Percentiles rank a stretch among this genome's conserved stretches.
Conservation (phyloP, 2,888 invertebrate genomes). For the Selenia dentaria region DNA sequence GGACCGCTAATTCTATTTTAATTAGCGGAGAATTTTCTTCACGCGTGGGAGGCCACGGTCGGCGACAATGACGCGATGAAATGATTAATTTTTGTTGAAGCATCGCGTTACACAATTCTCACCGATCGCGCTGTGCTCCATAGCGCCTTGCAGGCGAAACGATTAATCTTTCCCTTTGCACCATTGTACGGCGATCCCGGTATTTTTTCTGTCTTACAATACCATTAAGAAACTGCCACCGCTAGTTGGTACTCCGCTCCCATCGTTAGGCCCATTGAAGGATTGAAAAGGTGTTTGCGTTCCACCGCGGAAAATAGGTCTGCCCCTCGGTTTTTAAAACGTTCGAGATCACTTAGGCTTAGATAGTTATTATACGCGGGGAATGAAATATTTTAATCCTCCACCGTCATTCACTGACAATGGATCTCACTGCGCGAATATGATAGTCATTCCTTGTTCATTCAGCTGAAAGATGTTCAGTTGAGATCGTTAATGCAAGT, state of each 20-base stretch:
- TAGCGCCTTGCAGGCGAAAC: constrained; percentile 61
- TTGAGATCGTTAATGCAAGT: constrained; percentile 46
- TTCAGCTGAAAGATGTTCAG: constrained; percentile 55
- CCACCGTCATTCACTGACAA: constrained; percentile 79
- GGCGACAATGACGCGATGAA: constrained; percentile 80
- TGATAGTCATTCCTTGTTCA: constrained; percentile 76
- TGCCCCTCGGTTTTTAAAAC: constrained; percentile 74
- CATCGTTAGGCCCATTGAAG: constrained; percentile 76
- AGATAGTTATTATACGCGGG: constrained; percentile 78
- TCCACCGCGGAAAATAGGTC: constrained; percentile 75
- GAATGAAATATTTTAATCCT: constrained; percentile 80
- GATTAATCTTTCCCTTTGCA: constrained; percentile 82
- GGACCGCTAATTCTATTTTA: constrained; percentile 78
- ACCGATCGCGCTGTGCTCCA: constrained; percentile 32
- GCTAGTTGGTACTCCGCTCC: constrained; percentile 75
- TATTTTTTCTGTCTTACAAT: constrained; percentile 82
- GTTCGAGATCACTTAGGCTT: constrained; percentile 79
- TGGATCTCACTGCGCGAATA: constrained; percentile 62
- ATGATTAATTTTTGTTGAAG: constrained; percentile 80
- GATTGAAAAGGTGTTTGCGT: constrained; percentile 84
- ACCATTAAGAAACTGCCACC: constrained; percentile 81
- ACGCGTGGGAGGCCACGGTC: constrained; percentile 62
- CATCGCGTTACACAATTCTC: constrained; percentile 47
- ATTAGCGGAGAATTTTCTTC: constrained; percentile 74
- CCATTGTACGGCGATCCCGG: constrained; percentile 75